Base-by-base conservation (phyloP, 2,888 invertebrate species). In the Heliconius cydno region DNA sequence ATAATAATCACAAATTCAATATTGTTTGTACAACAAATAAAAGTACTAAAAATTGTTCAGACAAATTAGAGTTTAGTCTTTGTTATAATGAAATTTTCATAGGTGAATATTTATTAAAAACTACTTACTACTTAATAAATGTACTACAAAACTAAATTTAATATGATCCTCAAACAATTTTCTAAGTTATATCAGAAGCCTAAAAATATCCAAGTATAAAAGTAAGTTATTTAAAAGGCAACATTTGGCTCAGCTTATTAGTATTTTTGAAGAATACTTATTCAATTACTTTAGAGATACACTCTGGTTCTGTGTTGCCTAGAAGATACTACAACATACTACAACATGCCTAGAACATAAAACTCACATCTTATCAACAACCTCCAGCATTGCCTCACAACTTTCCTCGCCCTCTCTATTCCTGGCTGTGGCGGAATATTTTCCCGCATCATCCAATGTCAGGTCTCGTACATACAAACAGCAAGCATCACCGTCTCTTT, bases 381-480 rank as follows among this genome's bases (percentile, higher is more conserved):
- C 96, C 75, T 97, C 96, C 15, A 98, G 91, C 15, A 94, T 95
- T 0, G 98, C 98, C 84, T 96, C 96, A 82, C 98, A 98, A 25
- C 95, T 94, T 25, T 97, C 98, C 86, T 97, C 96, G 1, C 98
- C 98, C 88, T 98, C 98, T 81, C 96, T 96, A 87, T 98, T 98
- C 79, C 90, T 96, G 15, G 98, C 98, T 41, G 96, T 96, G 85
- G 98, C 98, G 86, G 96, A 96, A 92, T 98, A 98, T 0, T 92
- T 90, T 0, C 98, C 98, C 19, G 96, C 95, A 89, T 98, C 98
- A 0, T 90, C 95, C 0, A 95, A 94, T 22, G 91, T 91, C 77
- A 97, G 96, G 86, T 98, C 96, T 72, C 96, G 95, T 9, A 98
- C 96, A 83, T 97, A 97, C 76, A 98, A 93, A 79, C 97, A 97